Base-by-base conservation (phyloP, 2,888 invertebrate species). In the Rotaria sp. region DNA sequence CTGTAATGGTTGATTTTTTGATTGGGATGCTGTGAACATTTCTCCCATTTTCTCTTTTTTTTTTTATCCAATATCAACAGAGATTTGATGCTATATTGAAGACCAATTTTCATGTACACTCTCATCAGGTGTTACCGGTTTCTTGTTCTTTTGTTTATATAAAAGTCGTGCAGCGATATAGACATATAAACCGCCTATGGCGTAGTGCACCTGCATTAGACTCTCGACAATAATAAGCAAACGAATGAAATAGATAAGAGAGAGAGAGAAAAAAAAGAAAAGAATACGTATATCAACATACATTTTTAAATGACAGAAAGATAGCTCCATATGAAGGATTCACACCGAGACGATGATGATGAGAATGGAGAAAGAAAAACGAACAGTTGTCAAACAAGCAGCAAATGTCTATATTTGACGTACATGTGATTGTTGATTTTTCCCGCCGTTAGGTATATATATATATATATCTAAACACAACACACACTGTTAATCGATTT, bases 401-500 rank as follows among this genome's bases (percentile, higher is more conserved):
- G 67, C 67, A 67, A 67, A 67, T 67, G 67, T 67, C 67, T 67
- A 67, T 67, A 67, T 67, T 67, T 67, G 67, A 67, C 67, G 67
- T 67, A 67, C 67, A 67, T 67, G 67, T 38, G 67, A 30, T 67
- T 67, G 67, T 67, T 67, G 67, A 67, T 67, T 67, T 67, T 67
- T 67, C 67, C 67, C 67, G 67, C 67, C 67, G 35, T 67, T 67
- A 67, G n/a, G 35, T 35, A 30, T 67, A 35, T 35, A 67, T 67
- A 21, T 38, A 30, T 67, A 67, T 52, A 50, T 50, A 50, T 50
- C 50, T 50, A 50, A 50, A 50, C 67, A 67, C 30, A 67, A 67
- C 18, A 35, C 67, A 67, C 38, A 67, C 67, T 67, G 67, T 67
- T 67, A 67, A 67, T 67, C 67, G 67, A 67, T 67, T 67, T 67